A percentile compares a stretch with the other conserved stretches of the same genome.
Conservation (phyloP, 37 sponge, comb jelly and placozoan species). For the Oopsacas minuta region DNA sequence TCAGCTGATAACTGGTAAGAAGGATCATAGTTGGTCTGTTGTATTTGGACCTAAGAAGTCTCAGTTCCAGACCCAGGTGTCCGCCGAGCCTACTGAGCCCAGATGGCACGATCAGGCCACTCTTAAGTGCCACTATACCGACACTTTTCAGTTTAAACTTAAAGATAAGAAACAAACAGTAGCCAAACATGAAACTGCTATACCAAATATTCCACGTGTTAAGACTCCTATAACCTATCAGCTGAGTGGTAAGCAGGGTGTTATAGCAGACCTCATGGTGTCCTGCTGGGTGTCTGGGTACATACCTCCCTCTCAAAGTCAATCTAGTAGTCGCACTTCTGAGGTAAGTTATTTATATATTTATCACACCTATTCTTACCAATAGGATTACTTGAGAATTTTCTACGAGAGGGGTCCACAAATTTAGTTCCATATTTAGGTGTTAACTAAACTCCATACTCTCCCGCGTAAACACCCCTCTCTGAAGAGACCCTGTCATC, state of each 20-base stretch:
- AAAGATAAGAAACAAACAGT: neutral
- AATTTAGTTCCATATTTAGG: too few species aligned
- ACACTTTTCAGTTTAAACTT: neutral
- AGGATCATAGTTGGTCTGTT: neutral
- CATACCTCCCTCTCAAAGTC: neutral
- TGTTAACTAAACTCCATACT: neutral
- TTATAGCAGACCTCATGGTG: neutral
- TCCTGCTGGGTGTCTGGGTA: neutral
- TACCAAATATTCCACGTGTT: neutral
- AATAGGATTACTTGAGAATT: too few species aligned
- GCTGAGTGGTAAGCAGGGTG: neutral
- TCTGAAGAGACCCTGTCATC: neutral
- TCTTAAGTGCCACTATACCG: neutral
- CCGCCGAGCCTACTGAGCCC: neutral
- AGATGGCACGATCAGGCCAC: conserved; percentile 1
- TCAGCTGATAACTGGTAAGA: neutral
- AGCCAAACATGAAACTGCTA: neutral
- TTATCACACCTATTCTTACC: too few species aligned
- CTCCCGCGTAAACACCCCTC: neutral
- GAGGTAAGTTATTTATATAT: too few species aligned
- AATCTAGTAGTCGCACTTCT: too few species aligned
- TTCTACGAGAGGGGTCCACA: too few species aligned
- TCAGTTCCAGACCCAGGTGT: conserved; percentile 1
- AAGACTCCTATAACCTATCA: neutral
- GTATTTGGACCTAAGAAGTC: neutral